Conservation (phyloP, 1,140 invertebrate genomes). For the Drosophila rhopaloa region DNA sequence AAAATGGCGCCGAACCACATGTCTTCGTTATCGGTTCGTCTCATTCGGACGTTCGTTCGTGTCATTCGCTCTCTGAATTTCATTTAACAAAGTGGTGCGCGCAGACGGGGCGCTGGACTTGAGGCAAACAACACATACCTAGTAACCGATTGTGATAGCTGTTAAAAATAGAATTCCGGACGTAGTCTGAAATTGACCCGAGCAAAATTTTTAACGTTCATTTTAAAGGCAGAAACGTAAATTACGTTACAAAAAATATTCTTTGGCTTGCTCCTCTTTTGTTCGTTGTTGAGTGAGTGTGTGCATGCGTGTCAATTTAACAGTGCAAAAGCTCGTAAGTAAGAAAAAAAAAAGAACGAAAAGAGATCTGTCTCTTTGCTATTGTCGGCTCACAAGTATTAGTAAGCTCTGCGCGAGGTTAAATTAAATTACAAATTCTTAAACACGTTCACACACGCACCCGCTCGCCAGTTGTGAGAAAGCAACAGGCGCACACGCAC, state of each 20-base stretch:
- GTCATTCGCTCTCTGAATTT: conserved; percentile 78
- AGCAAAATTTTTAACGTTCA: conserved; percentile 69
- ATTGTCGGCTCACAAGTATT: conserved; percentile 14
- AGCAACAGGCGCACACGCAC: conserved; percentile 36
- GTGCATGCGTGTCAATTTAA: conserved; percentile 76
- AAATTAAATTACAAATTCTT: conserved; percentile 59
- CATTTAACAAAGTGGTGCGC: conserved; percentile 78
- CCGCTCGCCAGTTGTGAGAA: conserved; percentile 23
- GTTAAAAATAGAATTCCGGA: conserved; percentile 74
- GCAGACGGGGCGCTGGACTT: conserved; percentile 55
- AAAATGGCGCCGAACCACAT: conserved; percentile 80
- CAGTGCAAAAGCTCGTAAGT: conserved; percentile 54
- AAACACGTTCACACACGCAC: conserved; percentile 25
- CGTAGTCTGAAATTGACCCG: conserved; percentile 50
- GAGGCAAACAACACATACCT: conserved; percentile 55
- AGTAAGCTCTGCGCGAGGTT: conserved; percentile 43
- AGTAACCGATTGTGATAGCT: conserved; percentile 78
- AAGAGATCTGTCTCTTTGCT: conserved; percentile 24
- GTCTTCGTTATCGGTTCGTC: conserved; percentile 68
- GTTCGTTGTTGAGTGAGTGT: conserved; percentile 49
- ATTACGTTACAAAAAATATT: conserved; percentile 47
- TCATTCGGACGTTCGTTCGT: conserved; percentile 49
- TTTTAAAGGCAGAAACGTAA: conserved; percentile 50
- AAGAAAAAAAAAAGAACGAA: conserved; percentile 22
- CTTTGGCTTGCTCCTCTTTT: conserved; percentile 40